These are phyloP conservation scores for Ctenomys sociabilis DNA, from an alignment of 2,113 vertebrate species.

Conservation along the genomic window DNA sequence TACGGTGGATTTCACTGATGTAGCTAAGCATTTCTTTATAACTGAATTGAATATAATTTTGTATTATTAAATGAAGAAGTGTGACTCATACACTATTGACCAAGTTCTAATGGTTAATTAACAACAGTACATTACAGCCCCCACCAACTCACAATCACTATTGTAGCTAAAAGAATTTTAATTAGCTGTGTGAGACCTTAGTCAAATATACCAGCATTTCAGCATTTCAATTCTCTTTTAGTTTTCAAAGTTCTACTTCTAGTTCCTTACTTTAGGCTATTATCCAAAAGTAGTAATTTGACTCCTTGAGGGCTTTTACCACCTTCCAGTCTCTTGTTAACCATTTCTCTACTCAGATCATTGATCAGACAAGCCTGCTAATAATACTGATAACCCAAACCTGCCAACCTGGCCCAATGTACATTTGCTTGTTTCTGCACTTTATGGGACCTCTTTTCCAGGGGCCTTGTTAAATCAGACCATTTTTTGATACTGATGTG, in stretches of 20 bases:
- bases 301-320: constrained; percentile 33
- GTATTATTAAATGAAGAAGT: constrained; percentile 45
- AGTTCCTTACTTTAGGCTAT: constrained; percentile 48
- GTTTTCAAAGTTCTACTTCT: constrained; percentile 50
- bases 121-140: constrained; percentile 45
- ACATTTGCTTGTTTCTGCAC: constrained; percentile 14
- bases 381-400: constrained; percentile 21
- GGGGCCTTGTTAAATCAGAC: not conserved
- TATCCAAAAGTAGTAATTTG: constrained; percentile 57
- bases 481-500: constrained; percentile 28
- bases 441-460: constrained; percentile 31
- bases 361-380: constrained; percentile 54
- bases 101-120: constrained; percentile 56
- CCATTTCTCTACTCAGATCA: constrained; percentile 49
- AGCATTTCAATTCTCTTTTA: constrained; percentile 32
- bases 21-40: constrained; percentile 61
- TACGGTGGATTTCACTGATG: constrained; percentile 5
- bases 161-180: constrained; percentile 66
- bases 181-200: constrained; percentile 68
- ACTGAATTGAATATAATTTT: constrained; percentile 56
- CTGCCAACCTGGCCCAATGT: not conserved
- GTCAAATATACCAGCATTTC: constrained; percentile 54
- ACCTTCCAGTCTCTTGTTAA: constrained; percentile 40
- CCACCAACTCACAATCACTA: constrained; percentile 41
- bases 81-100: constrained; percentile 58